Evolutionary conservation across 1,140 invertebrate genomes (phyloP), one percentile per base, ranked within the genome.

Genomic region (Euwallacea similis): DNA sequence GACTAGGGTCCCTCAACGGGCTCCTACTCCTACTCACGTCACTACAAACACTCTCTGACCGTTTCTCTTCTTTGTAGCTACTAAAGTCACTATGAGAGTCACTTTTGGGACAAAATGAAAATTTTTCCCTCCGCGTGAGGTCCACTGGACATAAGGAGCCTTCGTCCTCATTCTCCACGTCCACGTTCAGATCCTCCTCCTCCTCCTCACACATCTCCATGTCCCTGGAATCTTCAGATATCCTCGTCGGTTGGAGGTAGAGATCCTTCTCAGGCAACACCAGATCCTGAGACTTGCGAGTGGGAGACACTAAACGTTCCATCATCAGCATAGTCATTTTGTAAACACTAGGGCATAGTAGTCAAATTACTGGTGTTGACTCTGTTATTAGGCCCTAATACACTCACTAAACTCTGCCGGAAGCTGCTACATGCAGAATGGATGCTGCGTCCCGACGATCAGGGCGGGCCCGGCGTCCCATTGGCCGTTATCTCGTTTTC

Each of bases 241-340:
- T 72, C 55, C 77, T 78, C 16, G 73, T 67, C 43, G 73, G 69
- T 42, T 69, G 66, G 44, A 67, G 53, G 42, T 60, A 71, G 0
- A 60, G 62, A 10, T 74, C 65, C n/a, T 73, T 72, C 13, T 75
- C 75, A n/a, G 58, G 54, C n/a, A 71, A 63, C 11, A 63, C 44
- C 13, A 72, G 44, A 47, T 80, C 73, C 60, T 77, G 75, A 3
- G 72, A 59, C 55, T 81, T 75, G 43, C 76, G 78, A 60, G 75
- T 71, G n/a, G 77, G 74, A 71, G 81, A 79, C 33, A 78, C 76
- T 53, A 81, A 75, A 66, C 81, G 76, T 76, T 83, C 81, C 81
- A 83, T 83, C 81, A 82, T 83, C 77, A 83, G 76, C 82, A 83
- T 83, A 78, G 82, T 83, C 82, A 83, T 83, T 76, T 77, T 69